Conservation (phyloP, 2,797 vertebrate genomes). For the Leptatherina wallacei region DNA sequence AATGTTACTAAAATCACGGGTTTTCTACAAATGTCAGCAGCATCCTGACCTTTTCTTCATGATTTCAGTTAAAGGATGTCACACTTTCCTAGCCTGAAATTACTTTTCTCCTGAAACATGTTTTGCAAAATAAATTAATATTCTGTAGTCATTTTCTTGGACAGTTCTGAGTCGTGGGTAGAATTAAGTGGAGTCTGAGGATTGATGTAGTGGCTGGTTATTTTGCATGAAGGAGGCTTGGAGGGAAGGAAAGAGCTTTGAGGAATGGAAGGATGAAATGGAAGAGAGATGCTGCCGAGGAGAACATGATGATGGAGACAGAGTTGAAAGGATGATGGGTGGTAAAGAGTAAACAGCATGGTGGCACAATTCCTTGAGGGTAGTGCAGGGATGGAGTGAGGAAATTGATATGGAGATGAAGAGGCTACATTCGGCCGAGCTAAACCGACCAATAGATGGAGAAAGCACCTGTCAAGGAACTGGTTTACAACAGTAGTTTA, state of each 20-base stretch:
- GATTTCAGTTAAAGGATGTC: slow-evolving; percentile 7
- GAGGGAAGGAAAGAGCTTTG: background rate
- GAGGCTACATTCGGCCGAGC: slow-evolving; percentile 9
- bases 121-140: slow-evolving; percentile 15
- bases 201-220: slow-evolving; percentile 18
- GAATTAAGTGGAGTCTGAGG: slow-evolving; percentile 2
- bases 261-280: slow-evolving; percentile 15
- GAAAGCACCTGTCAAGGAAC: background rate
- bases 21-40: background rate
- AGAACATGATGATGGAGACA: background rate
- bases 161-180: background rate
- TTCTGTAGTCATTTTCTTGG: background rate
- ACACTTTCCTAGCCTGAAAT: slow-evolving; percentile 10
- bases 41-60: slow-evolving; percentile 4
- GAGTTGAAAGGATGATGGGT: slow-evolving; percentile 6
- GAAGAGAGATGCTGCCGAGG: background rate
- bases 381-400: background rate
- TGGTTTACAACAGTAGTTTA: background rate
- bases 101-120: slow-evolving; percentile 1
- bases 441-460: background rate
- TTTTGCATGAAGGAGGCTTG: slow-evolving; percentile 19
- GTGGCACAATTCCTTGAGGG: background rate
- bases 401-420: slow-evolving; percentile 16
- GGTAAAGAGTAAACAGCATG: slow-evolving; percentile 10
- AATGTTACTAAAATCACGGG: background rate